phyloP scores from a whole-genome alignment of 1,140 invertebrate species.

The Varroa destructor region DNA sequence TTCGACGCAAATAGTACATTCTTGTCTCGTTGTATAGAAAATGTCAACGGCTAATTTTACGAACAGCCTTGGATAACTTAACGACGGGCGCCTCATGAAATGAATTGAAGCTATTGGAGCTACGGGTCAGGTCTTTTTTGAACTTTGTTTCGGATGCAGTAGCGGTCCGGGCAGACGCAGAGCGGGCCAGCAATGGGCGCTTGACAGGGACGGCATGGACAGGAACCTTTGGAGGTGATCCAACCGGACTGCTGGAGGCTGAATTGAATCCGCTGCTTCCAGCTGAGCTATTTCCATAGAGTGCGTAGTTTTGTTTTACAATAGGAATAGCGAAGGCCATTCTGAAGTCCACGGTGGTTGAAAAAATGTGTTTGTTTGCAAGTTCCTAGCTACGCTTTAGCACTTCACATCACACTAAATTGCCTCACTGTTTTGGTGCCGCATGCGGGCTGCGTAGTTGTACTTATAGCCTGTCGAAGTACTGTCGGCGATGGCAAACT shows the following conservation, averaged over 20 bases:
- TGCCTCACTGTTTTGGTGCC: too few species aligned
- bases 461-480: too few species aligned
- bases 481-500: too few species aligned
- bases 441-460: too few species aligned
- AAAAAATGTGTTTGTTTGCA: too few species aligned
- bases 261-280: constrained; percentile 15
- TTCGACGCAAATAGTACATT: too few species aligned
- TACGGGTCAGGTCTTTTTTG: constrained; percentile 11
- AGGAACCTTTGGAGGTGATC: not conserved
- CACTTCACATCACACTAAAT: too few species aligned
- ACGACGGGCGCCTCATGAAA: constrained; percentile 5
- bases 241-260: constrained; percentile 7
- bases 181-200: not conserved
- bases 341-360: not conserved
- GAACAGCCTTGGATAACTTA: constrained; percentile 6
- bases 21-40: too few species aligned
- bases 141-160: not conserved
- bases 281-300: not conserved
- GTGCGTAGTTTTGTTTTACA: constrained; percentile 24
- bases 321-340: constrained; percentile 23
- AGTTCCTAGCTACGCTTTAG: too few species aligned
- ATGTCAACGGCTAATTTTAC: constrained; percentile 16
- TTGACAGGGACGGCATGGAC: not conserved
- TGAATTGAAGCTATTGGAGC: not conserved
- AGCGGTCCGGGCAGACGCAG: not conserved